A percentile compares a stretch with the other conserved stretches of the same genome.
These are phyloP conservation scores for Zeugodacus cucurbitae DNA, from an alignment of 1,140 invertebrate genomes.

Conservation along the genomic window DNA sequence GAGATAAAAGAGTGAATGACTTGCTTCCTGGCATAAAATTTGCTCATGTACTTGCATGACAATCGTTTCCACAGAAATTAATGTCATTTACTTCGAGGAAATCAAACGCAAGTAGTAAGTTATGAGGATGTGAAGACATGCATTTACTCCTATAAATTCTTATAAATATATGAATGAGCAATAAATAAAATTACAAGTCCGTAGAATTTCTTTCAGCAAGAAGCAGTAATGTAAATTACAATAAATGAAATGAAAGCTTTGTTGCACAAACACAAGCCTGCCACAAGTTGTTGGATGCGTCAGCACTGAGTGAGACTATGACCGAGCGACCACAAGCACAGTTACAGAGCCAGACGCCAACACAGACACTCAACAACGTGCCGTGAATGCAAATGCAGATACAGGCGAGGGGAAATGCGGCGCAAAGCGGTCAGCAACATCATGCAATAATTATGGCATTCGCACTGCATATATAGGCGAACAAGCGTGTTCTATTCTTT, in stretches of 20 bases:
- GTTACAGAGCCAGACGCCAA: background rate
- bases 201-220: background rate
- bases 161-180: background rate
- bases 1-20: too few relatives aligned
- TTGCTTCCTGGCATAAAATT: too few relatives aligned
- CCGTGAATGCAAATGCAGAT: background rate
- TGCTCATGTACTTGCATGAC: too few relatives aligned
- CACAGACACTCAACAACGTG: background rate
- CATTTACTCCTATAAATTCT: background rate
- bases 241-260: background rate
- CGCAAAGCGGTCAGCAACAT: background rate
- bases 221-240: background rate
- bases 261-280: constrained; percentile 46
- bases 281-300: background rate
- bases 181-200: background rate
- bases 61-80: background rate
- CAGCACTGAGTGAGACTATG: background rate
- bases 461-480: background rate
- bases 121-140: background rate
- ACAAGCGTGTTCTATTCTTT: background rate
- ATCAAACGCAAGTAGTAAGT: background rate
- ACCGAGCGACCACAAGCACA: background rate
- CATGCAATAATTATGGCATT: background rate
- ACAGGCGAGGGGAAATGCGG: background rate
- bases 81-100: background rate